Evolutionary conservation across 2,113 vertebrate species (phyloP).

Genomic region (Narcine bancroftii): DNA sequence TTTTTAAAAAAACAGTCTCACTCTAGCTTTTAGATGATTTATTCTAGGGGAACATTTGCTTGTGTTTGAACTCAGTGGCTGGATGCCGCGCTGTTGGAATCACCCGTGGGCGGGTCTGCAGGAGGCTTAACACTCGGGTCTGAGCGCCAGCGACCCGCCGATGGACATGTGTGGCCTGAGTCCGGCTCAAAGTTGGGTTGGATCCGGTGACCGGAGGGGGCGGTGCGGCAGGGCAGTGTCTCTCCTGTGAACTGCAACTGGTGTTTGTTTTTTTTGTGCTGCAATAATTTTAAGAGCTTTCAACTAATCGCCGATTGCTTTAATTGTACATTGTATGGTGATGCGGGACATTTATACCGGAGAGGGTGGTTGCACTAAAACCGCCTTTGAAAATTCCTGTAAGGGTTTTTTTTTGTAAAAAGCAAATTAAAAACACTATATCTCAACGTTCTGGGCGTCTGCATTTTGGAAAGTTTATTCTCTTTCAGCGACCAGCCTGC

Average conservation of each 20-base stretch:
- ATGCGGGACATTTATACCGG: neutral
- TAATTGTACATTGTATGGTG: slow-evolving; percentile 18
- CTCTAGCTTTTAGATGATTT: neutral
- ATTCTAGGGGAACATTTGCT: neutral
- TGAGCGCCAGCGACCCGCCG: no score
- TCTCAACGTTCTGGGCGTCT: neutral
- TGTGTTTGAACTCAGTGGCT: neutral
- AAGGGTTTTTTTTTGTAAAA: slow-evolving; percentile 37
- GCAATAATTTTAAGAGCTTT: slow-evolving; percentile 29
- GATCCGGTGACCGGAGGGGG: neutral
- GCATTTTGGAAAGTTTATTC: neutral
- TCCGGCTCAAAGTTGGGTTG: no score
- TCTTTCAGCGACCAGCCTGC: no score
- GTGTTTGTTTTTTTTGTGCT: slow-evolving; percentile 21
- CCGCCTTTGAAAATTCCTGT: slow-evolving; percentile 24
- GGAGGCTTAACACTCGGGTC: no score
- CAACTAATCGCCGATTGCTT: neutral
- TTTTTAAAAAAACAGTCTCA: neutral
- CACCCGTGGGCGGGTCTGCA: no score
- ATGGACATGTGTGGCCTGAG: no score
- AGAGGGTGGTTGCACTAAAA: neutral
- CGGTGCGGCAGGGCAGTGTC: neutral
- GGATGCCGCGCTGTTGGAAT: no score
- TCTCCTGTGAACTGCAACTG: neutral
- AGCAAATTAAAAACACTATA: slow-evolving; percentile 35